Evolutionary conservation across 2,113 vertebrate genomes (phyloP), one percentile per base, ranked within the genome.

Genomic region (Phyllopteryx taeniolatus): DNA sequence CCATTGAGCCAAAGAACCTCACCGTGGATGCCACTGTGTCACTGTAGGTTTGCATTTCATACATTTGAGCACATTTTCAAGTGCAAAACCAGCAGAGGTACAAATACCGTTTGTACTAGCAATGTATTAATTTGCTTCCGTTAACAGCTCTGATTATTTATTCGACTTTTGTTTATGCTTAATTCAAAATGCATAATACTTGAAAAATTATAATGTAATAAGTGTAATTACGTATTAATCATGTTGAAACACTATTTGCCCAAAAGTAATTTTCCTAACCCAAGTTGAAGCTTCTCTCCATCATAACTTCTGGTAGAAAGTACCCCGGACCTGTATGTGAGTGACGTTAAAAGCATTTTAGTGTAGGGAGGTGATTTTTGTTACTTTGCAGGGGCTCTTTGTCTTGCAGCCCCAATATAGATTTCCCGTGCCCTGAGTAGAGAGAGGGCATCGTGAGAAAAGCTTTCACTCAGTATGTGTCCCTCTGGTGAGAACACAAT

Each of bases 161-260:
- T 59, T 81, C 77, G 79, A 66, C 81, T 82, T 6, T 85, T 83
- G 82, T 85, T 85, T 75, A 84, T 65, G 72, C 71, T 83, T 80
- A 54, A 76, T 89, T 89, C 72, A 70, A 85, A 83, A 88, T 85
- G 77, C 71, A 79, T 80, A 73, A 57, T 71, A 22, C 71, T 69
- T 64, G 56, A 75, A 74, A 77, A 62, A 71, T 81, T 79, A 82
- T 68, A 80, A 10, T 22, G 19, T 19, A 82, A 83, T 71, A 77
- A 78, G 75, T 70, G 64, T 53, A 54, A 39, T 19, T 59, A 70
- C 69, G 62, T 74, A 75, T 79, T 74, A 77, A 84, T 81, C 75
- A 77, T 66, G 67, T 42, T 66, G 68, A 76, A 73, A 74, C 63
- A 71, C 71, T 76, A 57, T 59, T 63, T 60, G 51, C 5, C 69